Base-by-base conservation (phyloP, 1,140 invertebrate genomes). In the Dreissena polymorpha region DNA sequence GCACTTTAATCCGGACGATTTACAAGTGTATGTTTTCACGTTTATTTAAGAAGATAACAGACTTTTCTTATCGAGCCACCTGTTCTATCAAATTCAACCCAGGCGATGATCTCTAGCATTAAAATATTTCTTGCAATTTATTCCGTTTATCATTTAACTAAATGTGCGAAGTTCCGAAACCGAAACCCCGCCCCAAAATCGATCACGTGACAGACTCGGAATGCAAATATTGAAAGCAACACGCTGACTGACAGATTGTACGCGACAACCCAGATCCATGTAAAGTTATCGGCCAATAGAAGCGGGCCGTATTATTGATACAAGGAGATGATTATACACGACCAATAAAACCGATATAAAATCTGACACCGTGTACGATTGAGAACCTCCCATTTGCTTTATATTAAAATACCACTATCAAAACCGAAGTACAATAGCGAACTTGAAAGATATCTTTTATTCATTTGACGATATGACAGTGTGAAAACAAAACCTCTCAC, bases 341-440 rank as follows among this genome's bases (percentile, higher is more conserved):
- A 51, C 79, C 79, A 82, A 82, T 82, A 82, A 82, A 73, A 71
- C 27, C 73, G 68, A 82, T 82, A 71, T 74, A 82, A 82, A 82
- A 67, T 72, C 55, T 82, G 71, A 82, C 79, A 78, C 50, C 67
- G 67, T 63, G 21, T n/a, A 10, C 16, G 3, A 18, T 50, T 12
- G 14, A 55, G 70, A 71, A 14, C 79, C 79, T 82, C 79, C 71
- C 79, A n/a, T 67, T 74, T 25, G 39, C 70, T 67, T 71, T 53
- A 53, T 67, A 82, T 74, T 73, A 82, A 39, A 82, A 82, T 74
- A 74, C 70, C 63, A 53, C 71, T 73, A 74, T 82, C 79, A 82
- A 82, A 82, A 74, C 39, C 53, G 70, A 57, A 18, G 71, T 82
- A 82, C 74, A 82, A 82, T 74, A 82, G 73, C 69, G n/a, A 29